Conservation (phyloP, 2,888 invertebrate genomes). For the Yponomeuta evonymella region DNA sequence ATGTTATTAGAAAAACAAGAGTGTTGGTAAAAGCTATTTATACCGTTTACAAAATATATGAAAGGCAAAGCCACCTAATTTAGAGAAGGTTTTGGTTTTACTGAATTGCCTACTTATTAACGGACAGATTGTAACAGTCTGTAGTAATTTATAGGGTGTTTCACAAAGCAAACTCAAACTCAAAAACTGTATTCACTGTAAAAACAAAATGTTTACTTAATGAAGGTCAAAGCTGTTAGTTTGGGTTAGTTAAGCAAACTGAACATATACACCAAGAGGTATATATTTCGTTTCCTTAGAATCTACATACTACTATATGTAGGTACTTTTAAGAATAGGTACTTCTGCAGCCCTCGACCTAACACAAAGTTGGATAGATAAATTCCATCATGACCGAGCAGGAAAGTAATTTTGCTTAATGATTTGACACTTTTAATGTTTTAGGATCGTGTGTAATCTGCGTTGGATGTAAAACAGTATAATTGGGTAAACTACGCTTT, state of each 20-base stretch:
- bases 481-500: constrained; percentile 47
- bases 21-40: background rate
- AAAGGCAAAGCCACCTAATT: background rate
- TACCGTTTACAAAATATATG: no score
- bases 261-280: background rate
- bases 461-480: constrained; percentile 31
- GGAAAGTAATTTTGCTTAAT: constrained; percentile 56
- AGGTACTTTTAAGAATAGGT: no score
- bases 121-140: background rate
- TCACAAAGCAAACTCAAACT: background rate
- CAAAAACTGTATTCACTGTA: no score
- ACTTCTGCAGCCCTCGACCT: no score
- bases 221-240: no score
- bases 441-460: no score
- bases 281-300: background rate
- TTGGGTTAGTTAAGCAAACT: background rate
- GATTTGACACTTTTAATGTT: constrained; percentile 57
- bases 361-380: background rate
- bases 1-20: background rate
- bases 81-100: background rate
- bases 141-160: background rate
- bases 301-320: no score
- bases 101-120: no score
- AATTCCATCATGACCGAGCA: constrained; percentile 29
- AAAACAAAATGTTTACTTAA: no score